Conservation (phyloP, 2,888 invertebrate species). For the Chironomus tentans region DNA sequence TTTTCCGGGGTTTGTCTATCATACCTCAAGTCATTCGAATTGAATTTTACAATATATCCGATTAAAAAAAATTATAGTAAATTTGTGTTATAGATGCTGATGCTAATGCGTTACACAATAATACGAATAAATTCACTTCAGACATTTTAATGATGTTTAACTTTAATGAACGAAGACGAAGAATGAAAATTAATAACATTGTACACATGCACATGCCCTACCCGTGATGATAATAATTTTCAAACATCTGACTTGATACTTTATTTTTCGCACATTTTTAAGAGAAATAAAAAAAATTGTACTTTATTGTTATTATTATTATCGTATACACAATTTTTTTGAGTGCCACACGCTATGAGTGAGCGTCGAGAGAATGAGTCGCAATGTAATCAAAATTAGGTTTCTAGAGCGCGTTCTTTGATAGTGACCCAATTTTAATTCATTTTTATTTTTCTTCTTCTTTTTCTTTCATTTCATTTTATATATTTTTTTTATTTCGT, state of each 20-base stretch:
- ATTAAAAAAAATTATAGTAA: too few species aligned
- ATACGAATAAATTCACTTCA: neutral
- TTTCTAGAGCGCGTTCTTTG: slow-evolving; percentile 27
- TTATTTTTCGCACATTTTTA: too few species aligned
- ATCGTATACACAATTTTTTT: neutral
- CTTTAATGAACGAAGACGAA: neutral
- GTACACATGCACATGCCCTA: neutral
- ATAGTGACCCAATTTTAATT: slow-evolving; percentile 19
- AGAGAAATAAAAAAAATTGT: too few species aligned
- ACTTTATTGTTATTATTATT: too few species aligned
- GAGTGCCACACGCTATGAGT: neutral
- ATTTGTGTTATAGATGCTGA: too few species aligned
- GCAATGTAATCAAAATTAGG: slow-evolving; percentile 14
- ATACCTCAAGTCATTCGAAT: too few species aligned
- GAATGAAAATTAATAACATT: neutral
- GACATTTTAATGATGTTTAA: neutral
- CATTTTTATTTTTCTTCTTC: neutral
- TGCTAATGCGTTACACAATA: neutral
- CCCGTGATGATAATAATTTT: neutral
- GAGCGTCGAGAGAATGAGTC: neutral
- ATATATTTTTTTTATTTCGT: neutral
- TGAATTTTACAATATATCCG: too few species aligned
- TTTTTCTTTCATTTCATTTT: too few species aligned
- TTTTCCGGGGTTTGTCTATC: neutral
- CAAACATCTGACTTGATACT: neutral